Evolutionary conservation across 2,888 invertebrate genomes (phyloP).

Genomic region (Heliconius sara): DNA sequence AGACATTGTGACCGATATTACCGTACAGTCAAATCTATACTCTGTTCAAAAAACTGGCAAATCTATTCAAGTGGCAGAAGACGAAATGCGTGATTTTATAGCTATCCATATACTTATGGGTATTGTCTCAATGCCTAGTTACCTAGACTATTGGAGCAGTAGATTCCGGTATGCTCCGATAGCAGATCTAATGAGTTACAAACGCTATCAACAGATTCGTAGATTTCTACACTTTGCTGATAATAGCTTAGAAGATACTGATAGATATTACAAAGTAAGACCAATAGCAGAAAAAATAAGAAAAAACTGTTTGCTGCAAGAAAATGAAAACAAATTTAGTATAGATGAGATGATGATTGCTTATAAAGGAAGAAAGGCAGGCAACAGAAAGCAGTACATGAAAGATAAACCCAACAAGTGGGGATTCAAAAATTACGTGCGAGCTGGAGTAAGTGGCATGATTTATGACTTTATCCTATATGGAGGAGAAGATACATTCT

Average conservation of each 20-base stretch:
- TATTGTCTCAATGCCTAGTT: constrained; percentile 51
- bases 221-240: constrained; percentile 53
- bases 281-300: constrained; percentile 50
- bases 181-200: constrained; percentile 53
- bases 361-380: constrained; percentile 57
- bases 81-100: constrained; percentile 53
- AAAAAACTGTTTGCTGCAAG: constrained; percentile 39
- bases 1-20: constrained; percentile 44
- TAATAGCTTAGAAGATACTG: constrained; percentile 49
- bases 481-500: constrained; percentile 56
- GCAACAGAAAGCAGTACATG: constrained; percentile 54
- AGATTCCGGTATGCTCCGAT: constrained; percentile 46
- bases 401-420: constrained; percentile 46
- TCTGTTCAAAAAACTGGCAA: constrained; percentile 46
- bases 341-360: constrained; percentile 60
- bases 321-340: constrained; percentile 51
- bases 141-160: constrained; percentile 51
- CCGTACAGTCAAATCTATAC: constrained; percentile 47
- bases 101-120: constrained; percentile 56
- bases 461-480: constrained; percentile 60
- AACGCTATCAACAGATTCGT: constrained; percentile 53
- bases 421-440: constrained; percentile 50
- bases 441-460: constrained; percentile 58
- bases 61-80: constrained; percentile 43
- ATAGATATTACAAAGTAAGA: constrained; percentile 54